Evolutionary conservation across 2,797 vertebrate genomes (phyloP), one percentile per base, ranked within the genome.

Genomic region (Emydoidea blandingii): DNA sequence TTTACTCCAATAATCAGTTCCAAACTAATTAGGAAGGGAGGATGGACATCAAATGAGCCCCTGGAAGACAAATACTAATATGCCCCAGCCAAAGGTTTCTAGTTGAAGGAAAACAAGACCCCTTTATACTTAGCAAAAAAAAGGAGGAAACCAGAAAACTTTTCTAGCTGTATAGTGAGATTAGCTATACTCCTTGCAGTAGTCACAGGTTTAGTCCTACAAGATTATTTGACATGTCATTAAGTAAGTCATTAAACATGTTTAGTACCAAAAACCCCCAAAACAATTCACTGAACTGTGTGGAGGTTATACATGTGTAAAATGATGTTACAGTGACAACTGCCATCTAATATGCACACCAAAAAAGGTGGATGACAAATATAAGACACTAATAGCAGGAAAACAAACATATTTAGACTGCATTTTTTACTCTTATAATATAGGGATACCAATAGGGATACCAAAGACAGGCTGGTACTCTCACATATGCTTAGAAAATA

Each of bases 401-500:
- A 37, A n/a, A 37, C 65, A 37, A 68, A 68, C 65, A 68, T 37
- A 19, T 68, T 68, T 37, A 65, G 62, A 65, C 4, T 7, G 62
- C 34, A 65, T n/a, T n/a, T 65, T 59, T 65, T 65, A n/a, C 34
- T 65, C 15, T 65, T 15, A 65, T 34, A 34, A 65, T 65, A 65
- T 65, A 65, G 34, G 62, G 62, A n/a, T n/a, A 31, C 44, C 44
- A 44, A 44, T 44, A 44, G 7, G 44, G 44, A 44, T 44, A 44
- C 44, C 44, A 44, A 4, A 76, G 86, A 96, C 87, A 89, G 87
- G 6, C n/a, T 37, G 19, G 65, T 68, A 68, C 65, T n/a, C 34
- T 68, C 88, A 90, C 86, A 87, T 95, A 95, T 92, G 59, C 27
- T 76, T 91, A 92, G 56, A 96, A 96, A 97, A 93, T 10, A 90